These are phyloP conservation scores for Trissolcus basalis DNA, from an alignment of 1,140 invertebrate genomes.

Conservation along the genomic window DNA sequence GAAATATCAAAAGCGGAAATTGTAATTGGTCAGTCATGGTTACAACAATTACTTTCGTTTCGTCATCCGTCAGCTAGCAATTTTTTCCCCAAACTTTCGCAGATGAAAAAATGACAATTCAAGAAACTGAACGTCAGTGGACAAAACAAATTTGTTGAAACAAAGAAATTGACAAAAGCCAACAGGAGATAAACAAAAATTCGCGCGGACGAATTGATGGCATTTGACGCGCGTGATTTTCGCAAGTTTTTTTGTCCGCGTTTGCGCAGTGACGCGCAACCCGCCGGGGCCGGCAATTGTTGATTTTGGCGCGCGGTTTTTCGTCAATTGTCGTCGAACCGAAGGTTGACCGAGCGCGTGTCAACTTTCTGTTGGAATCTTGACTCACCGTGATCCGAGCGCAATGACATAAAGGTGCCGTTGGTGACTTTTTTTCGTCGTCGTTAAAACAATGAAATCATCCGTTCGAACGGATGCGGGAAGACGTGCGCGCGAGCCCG, in stretches of 20 bases:
- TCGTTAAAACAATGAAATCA: conserved; percentile 9
- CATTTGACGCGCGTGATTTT: background rate
- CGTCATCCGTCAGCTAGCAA: too few species aligned
- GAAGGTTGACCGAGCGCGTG: conserved; percentile 54
- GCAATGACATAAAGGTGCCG: conserved; percentile 55
- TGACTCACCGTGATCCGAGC: conserved; percentile 50
- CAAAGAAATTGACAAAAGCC: too few species aligned
- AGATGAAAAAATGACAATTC: too few species aligned
- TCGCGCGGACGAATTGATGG: background rate
- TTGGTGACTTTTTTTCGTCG: conserved; percentile 32
- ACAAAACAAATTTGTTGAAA: too few species aligned
- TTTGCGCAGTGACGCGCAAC: conserved; percentile 26
- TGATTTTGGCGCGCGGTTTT: conserved; percentile 1
- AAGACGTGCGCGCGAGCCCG: conserved; percentile 19
- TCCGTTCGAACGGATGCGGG: conserved; percentile 30
- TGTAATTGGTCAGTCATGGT: too few species aligned
- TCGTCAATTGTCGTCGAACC: background rate
- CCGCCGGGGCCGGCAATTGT: conserved; percentile 7
- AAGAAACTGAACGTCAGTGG: too few species aligned
- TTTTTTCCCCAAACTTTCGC: too few species aligned
- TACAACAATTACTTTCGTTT: too few species aligned
- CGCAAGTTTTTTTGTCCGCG: conserved; percentile 11
- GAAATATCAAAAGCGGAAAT: too few species aligned
- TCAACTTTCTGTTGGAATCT: conserved; percentile 17
- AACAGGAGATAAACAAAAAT: background rate